Conservation (phyloP, 1,140 invertebrate species). For the Pseudomyrmex concolor region DNA sequence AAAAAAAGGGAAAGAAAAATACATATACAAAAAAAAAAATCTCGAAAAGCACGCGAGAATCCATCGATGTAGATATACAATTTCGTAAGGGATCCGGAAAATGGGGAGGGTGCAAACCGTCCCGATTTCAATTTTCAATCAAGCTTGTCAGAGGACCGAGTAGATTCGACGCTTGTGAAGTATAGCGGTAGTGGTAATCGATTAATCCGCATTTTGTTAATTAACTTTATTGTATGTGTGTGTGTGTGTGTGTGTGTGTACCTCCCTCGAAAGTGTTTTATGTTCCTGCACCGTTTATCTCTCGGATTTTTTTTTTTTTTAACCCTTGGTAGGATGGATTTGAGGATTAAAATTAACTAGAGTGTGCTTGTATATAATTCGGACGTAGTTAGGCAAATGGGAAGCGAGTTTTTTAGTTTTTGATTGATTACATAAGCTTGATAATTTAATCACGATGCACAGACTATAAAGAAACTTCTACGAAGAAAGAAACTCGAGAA, state of each 20-base stretch:
- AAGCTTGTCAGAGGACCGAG: conserved; percentile 38
- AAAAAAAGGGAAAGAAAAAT: conserved; percentile 57
- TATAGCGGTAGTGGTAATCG: not conserved
- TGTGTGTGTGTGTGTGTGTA: no score
- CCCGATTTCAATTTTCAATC: not conserved
- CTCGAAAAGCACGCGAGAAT: conserved; percentile 30
- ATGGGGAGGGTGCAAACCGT: not conserved
- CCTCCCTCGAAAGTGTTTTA: not conserved
- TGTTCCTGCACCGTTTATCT: conserved; percentile 25
- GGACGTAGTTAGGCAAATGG: not conserved
- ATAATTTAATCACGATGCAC: not conserved
- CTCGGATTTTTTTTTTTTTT: not conserved
- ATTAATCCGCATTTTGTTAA: conserved; percentile 13
- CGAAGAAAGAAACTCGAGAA: not conserved
- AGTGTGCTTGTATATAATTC: not conserved
- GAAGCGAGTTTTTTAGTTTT: not conserved
- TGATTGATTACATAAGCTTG: not conserved
- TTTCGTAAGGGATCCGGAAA: conserved; percentile 11
- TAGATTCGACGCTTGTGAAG: conserved; percentile 35
- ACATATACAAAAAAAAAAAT: not conserved
- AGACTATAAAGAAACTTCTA: no score
- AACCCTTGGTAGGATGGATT: conserved; percentile 40
- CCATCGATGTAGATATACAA: conserved; percentile 10
- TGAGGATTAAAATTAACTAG: not conserved
- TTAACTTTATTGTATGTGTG: not conserved